A percentile compares a stretch with the other conserved stretches of the same genome.
Evolutionary conservation across 2,797 vertebrate genomes (phyloP).

Genomic region (Craterocephalus amniculus): DNA sequence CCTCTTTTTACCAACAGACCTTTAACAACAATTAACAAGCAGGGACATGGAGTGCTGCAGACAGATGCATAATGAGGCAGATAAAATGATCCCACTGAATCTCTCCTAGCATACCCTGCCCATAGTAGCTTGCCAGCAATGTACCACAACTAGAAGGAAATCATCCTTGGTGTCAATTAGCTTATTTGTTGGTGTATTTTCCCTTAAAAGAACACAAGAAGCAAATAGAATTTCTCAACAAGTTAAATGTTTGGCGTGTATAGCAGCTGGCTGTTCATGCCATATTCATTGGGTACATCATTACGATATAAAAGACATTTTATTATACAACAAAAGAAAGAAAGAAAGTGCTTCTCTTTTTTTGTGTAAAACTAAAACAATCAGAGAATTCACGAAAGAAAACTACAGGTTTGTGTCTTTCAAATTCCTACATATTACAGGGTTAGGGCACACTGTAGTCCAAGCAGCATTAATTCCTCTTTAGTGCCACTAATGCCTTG

Average conservation of each 20-base stretch:
- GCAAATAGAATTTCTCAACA: constrained; percentile 21
- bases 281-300: background rate
- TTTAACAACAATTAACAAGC: constrained; percentile 86
- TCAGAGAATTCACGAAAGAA: background rate
- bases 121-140: constrained; percentile 46
- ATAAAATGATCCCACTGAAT: constrained; percentile 75
- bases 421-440: background rate
- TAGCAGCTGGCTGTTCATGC: constrained; percentile 1
- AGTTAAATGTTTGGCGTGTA: constrained; percentile 16
- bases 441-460: background rate
- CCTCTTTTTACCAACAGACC: constrained; percentile 83
- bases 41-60: constrained; percentile 69
- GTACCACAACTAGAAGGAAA: constrained; percentile 53
- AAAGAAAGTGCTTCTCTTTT: constrained; percentile 20
- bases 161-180: constrained; percentile 28
- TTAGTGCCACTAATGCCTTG: no score
- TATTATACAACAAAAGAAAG: constrained; percentile 39
- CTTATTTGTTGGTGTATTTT: constrained; percentile 45
- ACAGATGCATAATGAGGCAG: constrained; percentile 83
- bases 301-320: constrained; percentile 19
- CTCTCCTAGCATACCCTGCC: constrained; percentile 60
- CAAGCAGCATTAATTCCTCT: background rate
- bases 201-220: constrained; percentile 17
- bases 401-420: background rate
- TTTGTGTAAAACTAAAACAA: background rate